phyloP scores from a whole-genome alignment of 2,113 vertebrate genomes.

The Physeter macrocephalus region DNA sequence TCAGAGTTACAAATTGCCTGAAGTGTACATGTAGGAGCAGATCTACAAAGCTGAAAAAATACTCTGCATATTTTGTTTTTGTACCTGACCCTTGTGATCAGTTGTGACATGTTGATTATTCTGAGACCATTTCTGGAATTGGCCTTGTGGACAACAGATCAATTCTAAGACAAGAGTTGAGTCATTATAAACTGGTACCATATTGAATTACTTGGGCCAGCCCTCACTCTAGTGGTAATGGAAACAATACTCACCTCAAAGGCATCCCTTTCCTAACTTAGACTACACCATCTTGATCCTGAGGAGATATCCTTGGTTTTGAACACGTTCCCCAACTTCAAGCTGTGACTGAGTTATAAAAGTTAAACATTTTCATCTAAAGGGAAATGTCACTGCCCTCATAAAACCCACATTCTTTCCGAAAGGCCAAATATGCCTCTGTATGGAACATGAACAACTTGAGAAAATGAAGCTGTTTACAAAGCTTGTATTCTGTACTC shows the following conservation, averaged over 20 bases:
- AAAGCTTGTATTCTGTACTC: not conserved
- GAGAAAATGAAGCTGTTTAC: not conserved
- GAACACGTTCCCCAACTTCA: not conserved
- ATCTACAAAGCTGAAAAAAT: not conserved
- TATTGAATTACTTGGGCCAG: not conserved
- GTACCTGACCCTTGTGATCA: not conserved
- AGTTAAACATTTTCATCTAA: not conserved
- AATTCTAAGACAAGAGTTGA: not conserved
- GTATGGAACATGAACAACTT: not conserved
- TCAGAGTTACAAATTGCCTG: not conserved
- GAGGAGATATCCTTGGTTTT: not conserved
- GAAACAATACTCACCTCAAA: not conserved
- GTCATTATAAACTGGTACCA: not conserved
- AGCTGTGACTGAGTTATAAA: not conserved
- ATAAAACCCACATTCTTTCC: not conserved
- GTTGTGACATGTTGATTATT: not conserved
- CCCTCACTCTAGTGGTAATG: not conserved
- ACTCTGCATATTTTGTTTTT: not conserved
- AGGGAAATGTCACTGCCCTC: not conserved
- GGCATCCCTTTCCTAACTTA: not conserved
- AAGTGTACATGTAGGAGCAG: not conserved
- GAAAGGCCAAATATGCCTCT: not conserved
- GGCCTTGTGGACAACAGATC: not conserved
- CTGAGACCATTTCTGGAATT: not conserved
- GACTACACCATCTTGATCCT: not conserved